Evolutionary conservation across 2,888 invertebrate species (phyloP), one percentile per base, ranked within the genome.

Genomic region (Lydus trimaculatus): DNA sequence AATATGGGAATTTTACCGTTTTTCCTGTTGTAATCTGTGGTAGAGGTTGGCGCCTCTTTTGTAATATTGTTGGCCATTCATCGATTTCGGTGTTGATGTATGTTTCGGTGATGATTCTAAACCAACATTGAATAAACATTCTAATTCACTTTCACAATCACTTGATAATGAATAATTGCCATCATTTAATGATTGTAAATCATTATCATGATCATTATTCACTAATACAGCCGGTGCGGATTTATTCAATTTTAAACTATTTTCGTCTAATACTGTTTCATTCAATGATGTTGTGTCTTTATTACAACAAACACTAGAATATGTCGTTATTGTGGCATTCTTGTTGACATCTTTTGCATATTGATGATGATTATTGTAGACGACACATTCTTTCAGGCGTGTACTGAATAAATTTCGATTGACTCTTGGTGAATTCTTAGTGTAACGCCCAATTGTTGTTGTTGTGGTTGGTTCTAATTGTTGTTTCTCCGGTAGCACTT

Each of bases 31-130:
- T 67, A 79, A 80, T 70, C 79, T 79, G 58, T 79, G 67, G 28
- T 78, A 69, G 60, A 82, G 64, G 69, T 80, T 73, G 63, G 77
- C 74, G 23, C 43, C 43, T 17, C 43, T 43, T 67, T 75, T 61
- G 70, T 72, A 39, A 71, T 67, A 11, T 76, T 71, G 60, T 67
- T 77, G 33, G 7, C 52, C 23, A 25, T 36, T 67, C 39, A 70
- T 66, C 20, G 77, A 70, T 76, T 86, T 86, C 1, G 87, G 87
- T 23, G 87, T 87, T 23, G 86, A 86, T 0, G 86, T 85, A 68
- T 85, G 84, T 61, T 78, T 80, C 0, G 86, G 86, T 8, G 83
- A 80, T 8, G 83, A 80, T 15, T 82, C 82, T 59, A 80, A 74
- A 48, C 68, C 66, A 23, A 77, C 82, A 33, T 79, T 73, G 76